These are phyloP conservation scores for Rhynchonycteris naso DNA, from an alignment of 2,797 vertebrate genomes.

Conservation along the genomic window DNA sequence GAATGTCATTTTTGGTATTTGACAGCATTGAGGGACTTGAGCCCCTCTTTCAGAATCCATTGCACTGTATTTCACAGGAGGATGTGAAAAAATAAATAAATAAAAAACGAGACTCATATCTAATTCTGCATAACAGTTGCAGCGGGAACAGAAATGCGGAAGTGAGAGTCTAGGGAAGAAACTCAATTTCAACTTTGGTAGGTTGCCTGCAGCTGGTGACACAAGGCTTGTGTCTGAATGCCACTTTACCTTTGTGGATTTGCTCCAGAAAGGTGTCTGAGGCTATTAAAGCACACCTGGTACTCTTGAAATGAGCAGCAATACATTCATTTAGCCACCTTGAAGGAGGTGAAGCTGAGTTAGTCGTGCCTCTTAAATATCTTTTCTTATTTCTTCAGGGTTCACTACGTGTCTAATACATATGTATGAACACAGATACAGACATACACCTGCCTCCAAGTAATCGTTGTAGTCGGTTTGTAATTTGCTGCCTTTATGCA, in stretches of 20 bases:
- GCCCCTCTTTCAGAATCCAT: not conserved
- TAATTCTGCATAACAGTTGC: conserved; percentile 1
- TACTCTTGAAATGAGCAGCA: conserved; percentile 11
- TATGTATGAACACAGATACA: conserved; percentile 41
- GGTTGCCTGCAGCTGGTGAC: conserved; percentile 1
- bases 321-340: not conserved
- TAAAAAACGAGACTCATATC: not conserved
- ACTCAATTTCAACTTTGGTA: conserved; percentile 65
- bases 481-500: conserved; percentile 44
- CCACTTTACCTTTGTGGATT: not conserved
- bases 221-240: not conserved
- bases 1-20: conserved; percentile 51
- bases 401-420: not conserved
- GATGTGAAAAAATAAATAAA: not conserved
- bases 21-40: conserved; percentile 8
- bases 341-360: not conserved
- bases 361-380: not conserved
- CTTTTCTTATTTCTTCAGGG: conserved; percentile 12
- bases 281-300: not conserved
- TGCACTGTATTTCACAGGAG: conserved; percentile 34
- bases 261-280: conserved; percentile 33
- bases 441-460: not conserved
- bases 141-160: not conserved
- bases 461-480: not conserved
- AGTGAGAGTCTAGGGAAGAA: conserved; percentile 36